Conservation (phyloP, 2,113 vertebrate genomes). For the Oxyura jamaicensis region DNA sequence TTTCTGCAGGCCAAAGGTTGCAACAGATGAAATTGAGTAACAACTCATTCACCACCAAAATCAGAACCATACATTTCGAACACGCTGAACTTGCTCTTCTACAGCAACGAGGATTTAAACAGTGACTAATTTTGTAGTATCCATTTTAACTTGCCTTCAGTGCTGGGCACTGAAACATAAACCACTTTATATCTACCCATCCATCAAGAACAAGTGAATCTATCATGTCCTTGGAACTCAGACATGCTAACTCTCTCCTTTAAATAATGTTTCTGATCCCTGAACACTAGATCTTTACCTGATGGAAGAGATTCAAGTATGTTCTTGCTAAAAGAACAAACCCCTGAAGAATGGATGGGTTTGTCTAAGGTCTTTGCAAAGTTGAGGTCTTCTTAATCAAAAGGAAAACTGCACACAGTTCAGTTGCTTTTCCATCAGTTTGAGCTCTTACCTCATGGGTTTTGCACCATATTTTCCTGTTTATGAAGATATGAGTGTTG, state of each 20-base stretch:
- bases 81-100: constrained; percentile 32
- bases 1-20: background rate
- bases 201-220: background rate
- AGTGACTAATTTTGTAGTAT: background rate
- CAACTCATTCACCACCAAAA: background rate
- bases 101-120: background rate
- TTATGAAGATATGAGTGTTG: background rate
- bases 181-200: background rate
- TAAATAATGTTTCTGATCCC: background rate
- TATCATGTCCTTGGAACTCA: background rate
- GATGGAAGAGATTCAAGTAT: background rate
- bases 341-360: background rate
- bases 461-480: background rate
- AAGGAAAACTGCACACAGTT: background rate
- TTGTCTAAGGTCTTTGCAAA: background rate
- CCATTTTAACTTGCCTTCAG: background rate
- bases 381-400: background rate
- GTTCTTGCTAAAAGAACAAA: background rate
- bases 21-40: background rate
- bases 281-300: background rate
- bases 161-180: rapidly evolving
- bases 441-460: background rate
- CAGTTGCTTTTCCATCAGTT: background rate
- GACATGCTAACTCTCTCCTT: background rate
- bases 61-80: background rate